Conservation (phyloP, 2,888 invertebrate species). For the Oscheius onirici region DNA sequence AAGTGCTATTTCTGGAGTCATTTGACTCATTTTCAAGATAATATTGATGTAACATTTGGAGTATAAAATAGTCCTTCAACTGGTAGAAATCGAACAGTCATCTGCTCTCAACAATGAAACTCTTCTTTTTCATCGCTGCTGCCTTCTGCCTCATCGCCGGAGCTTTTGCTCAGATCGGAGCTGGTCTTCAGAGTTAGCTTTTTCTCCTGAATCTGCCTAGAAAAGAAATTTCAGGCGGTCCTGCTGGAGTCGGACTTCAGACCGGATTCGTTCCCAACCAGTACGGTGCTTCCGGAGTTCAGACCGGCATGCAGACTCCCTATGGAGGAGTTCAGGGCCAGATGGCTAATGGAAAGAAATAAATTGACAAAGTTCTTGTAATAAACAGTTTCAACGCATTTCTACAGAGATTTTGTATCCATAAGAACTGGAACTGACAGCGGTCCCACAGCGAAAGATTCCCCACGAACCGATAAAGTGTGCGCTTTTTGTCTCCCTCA, state of each 20-base stretch:
- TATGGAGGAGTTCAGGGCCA: not conserved
- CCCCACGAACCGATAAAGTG: no score
- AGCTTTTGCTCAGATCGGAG: not conserved
- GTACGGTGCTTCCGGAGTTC: not conserved
- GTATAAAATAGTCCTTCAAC: no score
- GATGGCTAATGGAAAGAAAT: not conserved
- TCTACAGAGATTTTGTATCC: no score
- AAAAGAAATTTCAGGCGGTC: not conserved
- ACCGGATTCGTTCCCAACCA: not conserved
- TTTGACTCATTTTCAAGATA: no score
- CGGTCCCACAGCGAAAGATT: no score
- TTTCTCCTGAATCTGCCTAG: not conserved
- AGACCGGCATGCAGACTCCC: not conserved
- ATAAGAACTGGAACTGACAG: no score
- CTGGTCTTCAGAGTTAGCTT: not conserved
- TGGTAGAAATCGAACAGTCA: not conserved
- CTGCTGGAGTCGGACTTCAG: not conserved
- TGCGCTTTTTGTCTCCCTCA: no score
- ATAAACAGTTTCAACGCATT: no score
- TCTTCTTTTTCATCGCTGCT: slow-evolving; percentile 6
- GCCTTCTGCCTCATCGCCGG: not conserved
- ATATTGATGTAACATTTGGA: no score
- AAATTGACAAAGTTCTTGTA: not conserved
- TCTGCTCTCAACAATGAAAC: not conserved
- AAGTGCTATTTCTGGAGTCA: no score